A percentile compares a stretch with the other conserved stretches of the same genome.
These are phyloP conservation scores for Pollimyrus isidori DNA, from an alignment of 2,113 vertebrate species.

Conservation along the genomic window DNA sequence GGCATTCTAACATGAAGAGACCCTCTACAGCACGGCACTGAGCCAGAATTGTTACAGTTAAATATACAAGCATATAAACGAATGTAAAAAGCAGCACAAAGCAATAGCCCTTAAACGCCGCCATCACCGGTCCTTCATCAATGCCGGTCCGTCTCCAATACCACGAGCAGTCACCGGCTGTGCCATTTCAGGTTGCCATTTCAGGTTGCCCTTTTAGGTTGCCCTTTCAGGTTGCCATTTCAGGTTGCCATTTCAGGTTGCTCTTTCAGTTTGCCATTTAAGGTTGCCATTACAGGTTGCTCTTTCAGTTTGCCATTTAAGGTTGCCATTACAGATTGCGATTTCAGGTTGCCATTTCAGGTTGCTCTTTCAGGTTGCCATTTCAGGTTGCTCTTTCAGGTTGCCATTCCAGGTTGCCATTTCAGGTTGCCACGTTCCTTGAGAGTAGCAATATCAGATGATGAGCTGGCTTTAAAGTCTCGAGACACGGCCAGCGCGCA, in stretches of 20 bases:
- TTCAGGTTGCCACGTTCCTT: conserved; percentile 25
- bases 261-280: too few species aligned
- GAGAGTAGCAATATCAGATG: conserved; percentile 57
- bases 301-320: conserved; percentile 40
- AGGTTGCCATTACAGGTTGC: conserved; percentile 25
- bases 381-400: conserved; percentile 33
- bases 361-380: too few species aligned
- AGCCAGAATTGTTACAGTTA: not conserved
- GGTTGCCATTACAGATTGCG: conserved; percentile 13
- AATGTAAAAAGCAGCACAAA: not conserved
- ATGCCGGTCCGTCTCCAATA: not conserved
- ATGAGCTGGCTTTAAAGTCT: conserved; percentile 35
- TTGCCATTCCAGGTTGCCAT: conserved; percentile 32
- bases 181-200: conserved; percentile 31
- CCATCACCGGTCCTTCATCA: not conserved
- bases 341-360: conserved; percentile 33
- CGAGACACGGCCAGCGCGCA: conserved; percentile 22
- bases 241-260: conserved; percentile 29
- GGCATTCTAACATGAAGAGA: not conserved
- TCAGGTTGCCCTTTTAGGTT: not conserved
- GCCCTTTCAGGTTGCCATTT: conserved; percentile 37
- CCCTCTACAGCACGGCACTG: not conserved
- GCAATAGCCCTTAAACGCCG: not conserved
- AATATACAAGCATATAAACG: not conserved
- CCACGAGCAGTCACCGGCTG: not conserved